phyloP scores from a whole-genome alignment of 2,113 vertebrate genomes.

The Piaya cayana region DNA sequence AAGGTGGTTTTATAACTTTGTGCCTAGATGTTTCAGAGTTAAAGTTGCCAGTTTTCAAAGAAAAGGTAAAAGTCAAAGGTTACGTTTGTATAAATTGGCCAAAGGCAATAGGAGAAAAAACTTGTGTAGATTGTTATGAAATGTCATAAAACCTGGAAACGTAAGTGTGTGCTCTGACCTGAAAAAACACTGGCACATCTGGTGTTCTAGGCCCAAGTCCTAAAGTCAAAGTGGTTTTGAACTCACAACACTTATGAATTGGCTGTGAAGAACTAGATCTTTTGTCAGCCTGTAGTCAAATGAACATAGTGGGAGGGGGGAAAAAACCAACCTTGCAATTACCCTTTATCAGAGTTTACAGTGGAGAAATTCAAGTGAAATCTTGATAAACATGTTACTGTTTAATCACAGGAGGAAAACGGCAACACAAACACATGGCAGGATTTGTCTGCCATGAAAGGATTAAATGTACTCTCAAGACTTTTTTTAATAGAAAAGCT shows the following conservation, averaged over 20 bases:
- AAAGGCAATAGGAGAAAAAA: neutral
- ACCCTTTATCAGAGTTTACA: slow-evolving; percentile 20
- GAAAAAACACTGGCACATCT: slow-evolving; percentile 38
- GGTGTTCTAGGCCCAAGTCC: slow-evolving; percentile 61
- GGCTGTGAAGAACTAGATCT: slow-evolving; percentile 48
- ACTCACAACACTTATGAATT: slow-evolving; percentile 55
- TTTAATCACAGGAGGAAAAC: slow-evolving; percentile 60
- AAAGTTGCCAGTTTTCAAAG: neutral
- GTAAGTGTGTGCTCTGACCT: neutral
- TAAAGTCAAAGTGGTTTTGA: slow-evolving; percentile 37
- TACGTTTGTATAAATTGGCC: neutral
- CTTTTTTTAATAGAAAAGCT: neutral
- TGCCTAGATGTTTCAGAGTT: neutral
- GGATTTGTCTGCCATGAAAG: slow-evolving; percentile 51
- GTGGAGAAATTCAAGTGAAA: slow-evolving; percentile 54
- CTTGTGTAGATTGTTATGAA: slow-evolving; percentile 2
- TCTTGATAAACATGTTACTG: slow-evolving; percentile 55
- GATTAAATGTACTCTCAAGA: slow-evolving; percentile 31
- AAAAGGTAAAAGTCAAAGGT: neutral
- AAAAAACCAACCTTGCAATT: slow-evolving; percentile 16
- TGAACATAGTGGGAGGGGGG: neutral
- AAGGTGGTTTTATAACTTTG: neutral
- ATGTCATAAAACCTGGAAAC: slow-evolving; percentile 32
- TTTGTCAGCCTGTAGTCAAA: slow-evolving; percentile 38
- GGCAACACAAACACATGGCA: slow-evolving; percentile 40